A percentile compares a stretch with the other conserved stretches of the same genome.
These are phyloP conservation scores for Pachyuromys duprasi DNA, from an alignment of 2,797 vertebrate genomes.

Conservation along the genomic window DNA sequence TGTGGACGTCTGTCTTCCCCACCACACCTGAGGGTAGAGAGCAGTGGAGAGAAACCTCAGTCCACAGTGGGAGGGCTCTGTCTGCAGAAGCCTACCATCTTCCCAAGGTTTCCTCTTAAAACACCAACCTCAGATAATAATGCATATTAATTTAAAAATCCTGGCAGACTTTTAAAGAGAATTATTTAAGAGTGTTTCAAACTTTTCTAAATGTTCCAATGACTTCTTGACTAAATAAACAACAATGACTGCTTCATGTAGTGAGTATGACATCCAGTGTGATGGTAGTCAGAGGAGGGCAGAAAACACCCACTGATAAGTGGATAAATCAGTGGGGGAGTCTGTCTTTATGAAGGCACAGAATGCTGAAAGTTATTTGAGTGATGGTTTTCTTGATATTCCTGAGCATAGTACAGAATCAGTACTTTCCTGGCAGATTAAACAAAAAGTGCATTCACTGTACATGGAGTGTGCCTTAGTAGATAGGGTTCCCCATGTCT, in stretches of 20 bases:
- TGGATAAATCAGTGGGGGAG: not conserved
- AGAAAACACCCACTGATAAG: too few relatives aligned
- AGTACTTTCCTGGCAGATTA: not conserved
- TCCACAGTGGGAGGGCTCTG: not conserved
- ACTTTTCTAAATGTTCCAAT: not conserved
- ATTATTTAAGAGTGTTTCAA: constrained; percentile 40
- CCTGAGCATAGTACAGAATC: not conserved
- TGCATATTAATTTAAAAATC: not conserved
- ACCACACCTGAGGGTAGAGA: not conserved
- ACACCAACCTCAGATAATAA: not conserved
- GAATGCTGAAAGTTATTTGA: not conserved
- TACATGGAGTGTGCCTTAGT: not conserved
- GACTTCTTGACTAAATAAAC: not conserved
- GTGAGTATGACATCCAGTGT: not conserved
- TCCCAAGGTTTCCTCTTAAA: not conserved
- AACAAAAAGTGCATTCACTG: not conserved
- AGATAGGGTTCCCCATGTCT: not conserved
- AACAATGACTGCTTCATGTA: not conserved
- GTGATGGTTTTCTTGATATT: not conserved
- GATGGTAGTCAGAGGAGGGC: too few relatives aligned
- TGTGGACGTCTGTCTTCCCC: not conserved
- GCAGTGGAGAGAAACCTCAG: not conserved
- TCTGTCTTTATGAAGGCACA: too few relatives aligned
- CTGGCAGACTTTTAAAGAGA: not conserved
- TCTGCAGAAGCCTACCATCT: not conserved